Evolutionary conservation across 2,888 invertebrate genomes (phyloP), one percentile per base, ranked within the genome.

Genomic region (Glyphotaelius pellucidus): DNA sequence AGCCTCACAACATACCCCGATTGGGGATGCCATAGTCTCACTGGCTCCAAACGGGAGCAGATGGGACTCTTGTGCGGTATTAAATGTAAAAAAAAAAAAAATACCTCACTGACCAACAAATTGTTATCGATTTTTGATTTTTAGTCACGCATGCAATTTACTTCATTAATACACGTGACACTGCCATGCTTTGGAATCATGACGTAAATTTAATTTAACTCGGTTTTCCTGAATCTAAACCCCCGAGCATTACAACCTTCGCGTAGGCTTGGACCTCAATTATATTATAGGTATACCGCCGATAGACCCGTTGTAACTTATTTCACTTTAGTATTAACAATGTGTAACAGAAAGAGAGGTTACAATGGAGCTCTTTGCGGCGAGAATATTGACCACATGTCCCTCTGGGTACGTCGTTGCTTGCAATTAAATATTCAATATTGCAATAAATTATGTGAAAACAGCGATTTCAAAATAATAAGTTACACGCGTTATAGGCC

Each of bases 381-480:
- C 67, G n/a, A 67, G 5, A 67, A 9, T 9, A 67, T 19, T 67
- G 11, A 25, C 30, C 85, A 42, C 85, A 86, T 47, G 47, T 47
- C 86, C 19, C 67, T 19, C 31, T n/a, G 35, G 80, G 38, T 30
- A 80, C 38, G 88, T 79, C 88, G 80, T 31, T 32, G 12, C 12
- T 35, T 32, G 79, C 38, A 89, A 35, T 79, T 35, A 79, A 89
- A 89, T 79, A 38, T 32, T 31, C 87, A 14, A 30, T 79, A 89
- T 25, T 79, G 67, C 80, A 35, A 89, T 89, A 89, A 80, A 89
- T 80, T 35, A 67, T n/a, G 32, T n/a, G 25, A 89, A 89, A 89
- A 86, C 38, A 38, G 38, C 42, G 12, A 86, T 47, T 86, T 86
- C 42, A 42, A 35, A 47, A 86, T n/a, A 86, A 42, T 35, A 30